A percentile compares a stretch with the other conserved stretches of the same genome.
Evolutionary conservation across 2,888 invertebrate genomes (phyloP).

Genomic region (Caenorhabditis sp.): DNA sequence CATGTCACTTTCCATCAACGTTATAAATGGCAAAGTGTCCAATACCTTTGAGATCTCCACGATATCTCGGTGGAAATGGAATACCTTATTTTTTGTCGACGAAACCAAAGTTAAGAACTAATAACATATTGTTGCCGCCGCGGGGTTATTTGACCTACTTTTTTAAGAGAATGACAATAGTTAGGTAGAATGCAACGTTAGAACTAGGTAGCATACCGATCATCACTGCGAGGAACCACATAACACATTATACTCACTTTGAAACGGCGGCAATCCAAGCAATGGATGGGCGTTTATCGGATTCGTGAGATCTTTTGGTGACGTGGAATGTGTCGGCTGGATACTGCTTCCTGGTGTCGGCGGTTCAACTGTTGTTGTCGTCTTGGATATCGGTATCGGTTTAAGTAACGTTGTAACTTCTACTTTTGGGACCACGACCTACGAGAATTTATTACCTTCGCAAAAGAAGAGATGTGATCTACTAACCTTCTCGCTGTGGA

Average conservation of each 20-base stretch:
- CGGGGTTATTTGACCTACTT: no score
- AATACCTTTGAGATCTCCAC: no score
- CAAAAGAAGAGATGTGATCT: neutral
- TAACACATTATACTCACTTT: neutral
- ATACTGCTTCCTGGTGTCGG: no score
- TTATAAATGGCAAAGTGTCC: neutral
- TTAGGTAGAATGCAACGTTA: no score
- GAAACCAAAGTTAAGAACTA: no score
- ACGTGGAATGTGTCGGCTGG: neutral
- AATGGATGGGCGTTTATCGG: neutral
- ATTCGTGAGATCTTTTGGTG: neutral
- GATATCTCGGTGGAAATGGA: neutral
- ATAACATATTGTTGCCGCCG: no score
- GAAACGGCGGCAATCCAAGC: neutral
- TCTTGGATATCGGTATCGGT: neutral
- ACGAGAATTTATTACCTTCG: neutral
- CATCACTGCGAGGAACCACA: neutral
- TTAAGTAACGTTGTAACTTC: neutral
- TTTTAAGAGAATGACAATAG: no score
- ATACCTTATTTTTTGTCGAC: no score
- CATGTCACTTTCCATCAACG: neutral
- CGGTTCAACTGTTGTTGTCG: neutral
- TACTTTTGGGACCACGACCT: neutral
- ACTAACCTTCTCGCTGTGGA: constrained; percentile 14
- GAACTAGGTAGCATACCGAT: neutral